Evolutionary conservation across 2,113 vertebrate genomes (phyloP).

Genomic region (Pomatorhinus ruficollis): DNA sequence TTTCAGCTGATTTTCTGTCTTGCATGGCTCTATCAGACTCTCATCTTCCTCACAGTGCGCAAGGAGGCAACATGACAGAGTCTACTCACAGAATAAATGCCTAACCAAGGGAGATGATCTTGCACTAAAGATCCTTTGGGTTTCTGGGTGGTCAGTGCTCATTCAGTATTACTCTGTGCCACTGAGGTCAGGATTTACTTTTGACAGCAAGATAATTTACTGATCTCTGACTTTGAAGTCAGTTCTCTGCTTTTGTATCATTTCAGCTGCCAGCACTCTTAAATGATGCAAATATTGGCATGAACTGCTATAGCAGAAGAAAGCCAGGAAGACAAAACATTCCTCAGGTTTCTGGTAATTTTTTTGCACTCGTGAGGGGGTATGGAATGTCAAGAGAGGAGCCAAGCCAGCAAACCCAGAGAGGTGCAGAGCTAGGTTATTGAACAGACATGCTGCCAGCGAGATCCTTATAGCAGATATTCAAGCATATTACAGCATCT

Average conservation of each 20-base stretch:
- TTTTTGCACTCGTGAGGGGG: background rate
- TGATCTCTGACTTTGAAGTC: background rate
- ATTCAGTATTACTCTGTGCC: background rate
- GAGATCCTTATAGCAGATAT: background rate
- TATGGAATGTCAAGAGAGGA: background rate
- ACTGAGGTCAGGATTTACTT: background rate
- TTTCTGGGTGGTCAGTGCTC: background rate
- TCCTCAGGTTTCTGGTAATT: background rate
- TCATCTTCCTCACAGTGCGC: background rate
- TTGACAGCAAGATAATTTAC: background rate
- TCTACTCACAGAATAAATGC: background rate
- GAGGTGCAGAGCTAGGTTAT: background rate
- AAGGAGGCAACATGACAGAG: background rate
- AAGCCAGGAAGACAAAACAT: background rate
- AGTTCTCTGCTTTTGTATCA: background rate
- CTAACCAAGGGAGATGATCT: background rate
- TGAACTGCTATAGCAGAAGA: background rate
- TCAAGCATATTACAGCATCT: background rate
- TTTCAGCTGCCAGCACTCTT: background rate
- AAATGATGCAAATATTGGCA: background rate
- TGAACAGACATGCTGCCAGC: background rate
- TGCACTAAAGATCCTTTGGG: background rate
- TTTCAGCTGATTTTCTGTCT: background rate
- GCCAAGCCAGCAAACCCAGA: background rate
- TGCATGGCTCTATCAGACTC: rapidly evolving